Evolutionary conservation across 2,888 invertebrate genomes (phyloP), one percentile per base, ranked within the genome.

Genomic region (Euplexia lucipara): DNA sequence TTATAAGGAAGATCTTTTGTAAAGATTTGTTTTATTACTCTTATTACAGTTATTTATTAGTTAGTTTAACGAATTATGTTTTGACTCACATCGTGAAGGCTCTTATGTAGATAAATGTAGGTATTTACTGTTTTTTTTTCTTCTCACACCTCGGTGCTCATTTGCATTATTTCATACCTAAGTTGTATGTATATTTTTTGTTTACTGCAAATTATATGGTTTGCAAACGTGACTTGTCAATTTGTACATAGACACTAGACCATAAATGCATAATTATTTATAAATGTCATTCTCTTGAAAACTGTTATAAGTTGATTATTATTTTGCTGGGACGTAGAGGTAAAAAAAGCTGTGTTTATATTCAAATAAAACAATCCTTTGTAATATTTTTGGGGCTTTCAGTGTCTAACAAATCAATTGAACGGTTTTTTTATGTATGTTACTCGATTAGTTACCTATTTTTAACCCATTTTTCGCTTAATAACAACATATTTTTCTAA

Each of bases 201-300:
- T 66, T 78, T 56, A 47, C 53, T 34, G 39, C 42, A 44, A 76
- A 74, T 76, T 61, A 60, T 52, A 61, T 35, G 60, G 48, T 66
- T 56, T 47, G 56, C 20, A 56, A 73, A 78, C 78, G 78, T 78
- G 78, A 73, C 78, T 72, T 34, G 42, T 26, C 20, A 62, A 61
- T 61, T 60, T 58, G 42, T 56, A 62, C 42, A 22, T 47, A 39
- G 14, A 78, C 35, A 64, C 32, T 26, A 26, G 26, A 26, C 26
- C 32, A 44, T 54, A 52, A 45, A 51, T 45, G 26, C 45, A 9
- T 22, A 37, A 41, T 53, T 16, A 54, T 51, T 51, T 37, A 54
- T 7, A n/a, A n/a, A 35, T 48, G n/a, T 48, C 18, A n/a, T 22
- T 16, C 32, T 60, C 18, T 1, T 2, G 10, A 30, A 10, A 37